Base-by-base conservation (phyloP, 2,113 vertebrate species). In the Platycercus adscitus region DNA sequence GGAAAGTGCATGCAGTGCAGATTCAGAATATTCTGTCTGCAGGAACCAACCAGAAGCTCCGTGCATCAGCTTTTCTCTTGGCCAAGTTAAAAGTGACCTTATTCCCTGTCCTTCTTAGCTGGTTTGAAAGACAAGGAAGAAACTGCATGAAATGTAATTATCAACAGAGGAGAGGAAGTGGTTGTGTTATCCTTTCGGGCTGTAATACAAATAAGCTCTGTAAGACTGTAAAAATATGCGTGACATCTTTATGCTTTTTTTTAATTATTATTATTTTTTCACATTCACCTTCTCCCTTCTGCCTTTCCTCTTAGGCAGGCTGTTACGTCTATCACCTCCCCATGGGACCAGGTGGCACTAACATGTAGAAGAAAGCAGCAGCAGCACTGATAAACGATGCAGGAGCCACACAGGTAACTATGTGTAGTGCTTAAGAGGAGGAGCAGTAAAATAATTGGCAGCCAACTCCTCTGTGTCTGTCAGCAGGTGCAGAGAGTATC, bases 1-100 rank as follows among this genome's bases (percentile, higher is more conserved):
- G 77, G 72, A 86, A 96, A 94, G 64, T 85, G 93, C 91, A 84
- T 37, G 69, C 89, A 3, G 1, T 86, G 93, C 89, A 93, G 82
- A 91, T 81, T 86, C 16, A 43, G 73, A 89, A 39, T 9, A 24
- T 33, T 92, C 85, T 71, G 53, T 92, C 70, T 93, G 85, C 76
- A 0, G 24, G 49, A 91, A 75, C 37, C 88, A 93, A 88, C 68
- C 90, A 92, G 82, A 37, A 95, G 89, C 72, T 84, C 61, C 11
- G 7, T 17, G 53, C 43, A 86, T 89, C 81, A 95, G 80, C 70
- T 96, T 95, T 96, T 94, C 58, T 46, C 46, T 25, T 41, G 50
- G 66, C 61, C 50, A 80, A 64, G 37, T 63, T 76, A 95, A 90
- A 60, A 55, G 17, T 15, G 80, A 94, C 89, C 81, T 97, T 94